Conservation (phyloP, 2,113 vertebrate species). For the Halcyon malimbica region DNA sequence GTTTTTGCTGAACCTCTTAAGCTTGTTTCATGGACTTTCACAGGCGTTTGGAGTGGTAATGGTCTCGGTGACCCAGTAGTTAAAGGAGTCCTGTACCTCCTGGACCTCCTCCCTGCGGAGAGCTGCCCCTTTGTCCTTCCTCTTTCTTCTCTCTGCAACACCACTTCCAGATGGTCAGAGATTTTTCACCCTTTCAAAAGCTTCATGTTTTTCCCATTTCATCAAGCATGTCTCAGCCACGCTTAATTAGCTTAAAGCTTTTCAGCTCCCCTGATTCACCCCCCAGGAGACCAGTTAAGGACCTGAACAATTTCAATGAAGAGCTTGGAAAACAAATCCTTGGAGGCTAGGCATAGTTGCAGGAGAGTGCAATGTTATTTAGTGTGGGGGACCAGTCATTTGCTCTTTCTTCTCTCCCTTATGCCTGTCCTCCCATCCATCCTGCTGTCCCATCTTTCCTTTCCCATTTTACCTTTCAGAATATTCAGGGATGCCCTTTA, state of each 20-base stretch:
- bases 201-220: constrained; percentile 83
- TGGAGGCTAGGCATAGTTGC: constrained; percentile 75
- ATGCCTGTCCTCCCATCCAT: neutral
- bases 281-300: constrained; percentile 77
- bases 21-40: constrained; percentile 20
- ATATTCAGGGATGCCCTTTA: constrained; percentile 75
- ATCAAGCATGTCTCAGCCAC: constrained; percentile 81
- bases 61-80: constrained; percentile 69
- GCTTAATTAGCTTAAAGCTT: constrained; percentile 85
- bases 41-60: constrained; percentile 18
- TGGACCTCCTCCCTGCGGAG: constrained; percentile 52
- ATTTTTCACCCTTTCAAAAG: constrained; percentile 81
- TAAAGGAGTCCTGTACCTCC: constrained; percentile 68
- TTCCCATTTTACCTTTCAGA: constrained; percentile 56
- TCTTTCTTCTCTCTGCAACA: constrained; percentile 68
- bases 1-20: neutral
- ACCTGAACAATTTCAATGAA: constrained; percentile 78
- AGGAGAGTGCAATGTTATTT: constrained; percentile 73
- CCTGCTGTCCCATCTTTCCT: neutral
- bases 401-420: neutral
- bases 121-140: constrained; percentile 30
- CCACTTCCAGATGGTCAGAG: constrained; percentile 81
- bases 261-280: constrained; percentile 27
- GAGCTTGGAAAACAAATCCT: constrained; percentile 73
- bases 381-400: constrained; percentile 46